Evolutionary conservation across 2,888 invertebrate species (phyloP).

Genomic region (Leucoma salicis): DNA sequence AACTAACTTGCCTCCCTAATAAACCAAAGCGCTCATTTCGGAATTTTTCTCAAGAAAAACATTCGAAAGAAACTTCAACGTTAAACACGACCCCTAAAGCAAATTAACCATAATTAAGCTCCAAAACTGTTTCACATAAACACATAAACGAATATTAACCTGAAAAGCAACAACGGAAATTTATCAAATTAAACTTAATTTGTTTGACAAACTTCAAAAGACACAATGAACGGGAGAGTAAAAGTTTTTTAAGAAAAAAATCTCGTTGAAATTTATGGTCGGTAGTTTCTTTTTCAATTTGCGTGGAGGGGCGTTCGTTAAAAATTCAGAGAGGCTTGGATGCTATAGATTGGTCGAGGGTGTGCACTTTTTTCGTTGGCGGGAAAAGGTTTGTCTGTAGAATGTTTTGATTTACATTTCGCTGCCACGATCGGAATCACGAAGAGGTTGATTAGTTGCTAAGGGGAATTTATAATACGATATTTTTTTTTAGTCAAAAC

Average conservation of each 20-base stretch:
- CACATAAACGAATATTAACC: slow-evolving; percentile 27
- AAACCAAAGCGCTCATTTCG: not conserved
- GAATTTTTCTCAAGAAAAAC: slow-evolving; percentile 2
- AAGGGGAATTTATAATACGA: not conserved
- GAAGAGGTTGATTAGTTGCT: slow-evolving; percentile 6
- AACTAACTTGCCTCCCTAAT: not conserved
- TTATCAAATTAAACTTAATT: slow-evolving; percentile 50
- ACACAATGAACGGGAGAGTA: slow-evolving; percentile 27
- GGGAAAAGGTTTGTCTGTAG: slow-evolving; percentile 17
- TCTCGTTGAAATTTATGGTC: slow-evolving; percentile 56
- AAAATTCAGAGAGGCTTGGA: slow-evolving; percentile 54
- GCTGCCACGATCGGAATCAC: slow-evolving; percentile 14
- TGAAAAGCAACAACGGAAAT: slow-evolving; percentile 24
- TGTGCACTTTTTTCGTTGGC: slow-evolving; percentile 18
- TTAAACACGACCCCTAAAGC: slow-evolving; percentile 6
- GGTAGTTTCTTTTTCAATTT: slow-evolving; percentile 68
- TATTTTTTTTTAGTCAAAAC: not conserved
- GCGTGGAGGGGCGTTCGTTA: slow-evolving; percentile 52
- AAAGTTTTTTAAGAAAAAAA: slow-evolving; percentile 34
- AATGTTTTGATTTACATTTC: slow-evolving; percentile 34
- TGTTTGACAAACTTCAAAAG: slow-evolving; percentile 47
- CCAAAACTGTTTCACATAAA: slow-evolving; percentile 18
- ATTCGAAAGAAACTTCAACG: slow-evolving; percentile 8
- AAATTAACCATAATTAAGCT: slow-evolving; percentile 21
- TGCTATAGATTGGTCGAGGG: slow-evolving; percentile 30